Evolutionary conservation across 2,113 vertebrate genomes (phyloP).

Genomic region (Chinchilla lanigera): DNA sequence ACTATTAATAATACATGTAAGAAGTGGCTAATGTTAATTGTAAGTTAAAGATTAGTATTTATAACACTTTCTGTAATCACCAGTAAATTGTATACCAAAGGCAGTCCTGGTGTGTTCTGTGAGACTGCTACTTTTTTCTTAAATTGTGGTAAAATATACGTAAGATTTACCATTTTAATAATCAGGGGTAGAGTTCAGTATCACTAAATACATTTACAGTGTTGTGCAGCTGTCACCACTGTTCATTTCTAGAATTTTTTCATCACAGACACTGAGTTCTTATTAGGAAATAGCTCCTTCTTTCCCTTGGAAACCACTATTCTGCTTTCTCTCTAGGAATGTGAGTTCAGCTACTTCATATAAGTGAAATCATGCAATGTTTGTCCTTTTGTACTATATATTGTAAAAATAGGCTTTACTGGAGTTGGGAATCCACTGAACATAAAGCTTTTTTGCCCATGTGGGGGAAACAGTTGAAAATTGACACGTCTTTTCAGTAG

Average conservation of each 20-base stretch:
- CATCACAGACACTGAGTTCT: background rate
- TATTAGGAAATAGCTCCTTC: background rate
- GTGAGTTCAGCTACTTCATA: background rate
- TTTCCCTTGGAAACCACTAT: background rate
- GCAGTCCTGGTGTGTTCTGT: background rate
- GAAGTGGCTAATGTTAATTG: background rate
- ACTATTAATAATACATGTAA: background rate
- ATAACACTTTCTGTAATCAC: background rate
- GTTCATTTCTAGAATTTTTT: conserved; percentile 18
- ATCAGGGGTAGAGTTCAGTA: background rate
- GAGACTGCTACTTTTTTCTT: background rate
- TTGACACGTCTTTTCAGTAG: conserved; percentile 51
- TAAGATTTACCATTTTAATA: conserved; percentile 22
- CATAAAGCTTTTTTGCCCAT: background rate
- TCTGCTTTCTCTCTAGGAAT: background rate
- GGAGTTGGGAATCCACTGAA: background rate
- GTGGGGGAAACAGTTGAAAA: conserved; percentile 2
- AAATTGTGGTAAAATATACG: background rate
- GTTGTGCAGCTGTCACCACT: background rate
- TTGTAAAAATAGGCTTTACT: conserved; percentile 36
- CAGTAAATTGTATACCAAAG: conserved; percentile 7
- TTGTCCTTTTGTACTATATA: background rate
- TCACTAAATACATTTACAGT: background rate
- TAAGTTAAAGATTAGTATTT: background rate
- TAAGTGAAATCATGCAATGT: background rate